Conservation (phyloP, 2,113 vertebrate genomes). For the Pimephales promelas region DNA sequence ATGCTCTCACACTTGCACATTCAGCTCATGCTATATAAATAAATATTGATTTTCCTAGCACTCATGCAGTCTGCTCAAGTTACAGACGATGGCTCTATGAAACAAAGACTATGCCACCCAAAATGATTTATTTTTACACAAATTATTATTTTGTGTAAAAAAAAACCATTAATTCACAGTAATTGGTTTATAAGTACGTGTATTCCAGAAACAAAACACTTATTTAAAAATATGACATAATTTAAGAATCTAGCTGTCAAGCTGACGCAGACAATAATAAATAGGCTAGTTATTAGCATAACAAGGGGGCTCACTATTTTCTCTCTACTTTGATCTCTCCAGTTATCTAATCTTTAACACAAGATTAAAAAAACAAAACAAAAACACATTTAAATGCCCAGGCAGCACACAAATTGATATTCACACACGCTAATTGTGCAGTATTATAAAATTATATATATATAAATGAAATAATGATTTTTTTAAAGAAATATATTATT, state of each 20-base stretch:
- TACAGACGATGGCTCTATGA: conserved; percentile 19
- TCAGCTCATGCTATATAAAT: conserved; percentile 21
- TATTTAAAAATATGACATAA: not conserved
- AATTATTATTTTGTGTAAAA: no score
- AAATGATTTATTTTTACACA: not conserved
- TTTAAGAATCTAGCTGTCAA: not conserved
- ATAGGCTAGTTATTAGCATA: no score
- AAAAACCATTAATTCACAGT: no score
- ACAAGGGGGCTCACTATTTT: no score
- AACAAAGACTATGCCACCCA: not conserved
- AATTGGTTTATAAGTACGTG: not conserved
- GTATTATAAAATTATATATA: not conserved
- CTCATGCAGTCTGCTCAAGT: conserved; percentile 4
- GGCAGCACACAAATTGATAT: not conserved
- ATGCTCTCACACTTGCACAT: conserved; percentile 20
- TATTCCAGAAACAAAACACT: not conserved
- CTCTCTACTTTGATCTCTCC: not conserved
- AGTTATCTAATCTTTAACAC: not conserved
- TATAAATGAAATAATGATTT: not conserved
- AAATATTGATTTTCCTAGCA: conserved; percentile 14
- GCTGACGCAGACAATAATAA: not conserved
- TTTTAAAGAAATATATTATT: not conserved
- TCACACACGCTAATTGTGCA: not conserved
- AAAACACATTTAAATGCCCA: not conserved
- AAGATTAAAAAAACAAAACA: not conserved